Base-by-base conservation (phyloP, 2,888 invertebrate species). In the Watsonalla cultraria region DNA sequence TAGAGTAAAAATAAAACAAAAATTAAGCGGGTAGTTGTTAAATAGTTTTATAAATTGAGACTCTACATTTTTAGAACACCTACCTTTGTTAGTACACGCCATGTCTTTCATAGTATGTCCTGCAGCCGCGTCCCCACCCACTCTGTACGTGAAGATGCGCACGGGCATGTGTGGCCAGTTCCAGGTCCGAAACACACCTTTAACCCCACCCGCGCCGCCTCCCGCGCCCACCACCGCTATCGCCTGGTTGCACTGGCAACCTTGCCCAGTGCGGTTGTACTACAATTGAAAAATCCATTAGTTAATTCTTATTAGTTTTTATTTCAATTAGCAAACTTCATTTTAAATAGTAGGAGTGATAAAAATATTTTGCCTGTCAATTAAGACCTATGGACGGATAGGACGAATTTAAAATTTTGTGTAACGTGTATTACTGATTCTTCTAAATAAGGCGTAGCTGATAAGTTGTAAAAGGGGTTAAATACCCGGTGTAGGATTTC, bases 211-310 rank as follows among this genome's bases (percentile, higher is more conserved):
- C 2, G 97, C 95, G 9, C 98, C 96, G 24, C 98, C 98, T 65
- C 98, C 97, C 0, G 99, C 98, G 58, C 99, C 95, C 53, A 99
- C 89, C 95, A 99, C 98, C 53, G 99, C 98, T 58, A 99, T 98
- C 2, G 98, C 99, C 86, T 98, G 98, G 90, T 99, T 99, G 80
- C 99, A 99, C 76, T 98, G 96, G 70, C 96, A 96, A 5, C 97
- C 97, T 70, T 94, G 94, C 0, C 95, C 94, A 0, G 96, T 95
- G 64, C 95, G 93, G 76, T 96, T 96, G 72, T 96, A 96, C 93
- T 96, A 76, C 57, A 54, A 51, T 56, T 48, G 46, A 48, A 33
- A 51, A 46, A 45, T 45, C 52, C 37, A 6, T 33, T 7, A 8
- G n/a, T 48, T 33, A n/a, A 2, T 5, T 7, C 13, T 11, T 47